phyloP scores from a whole-genome alignment of 2,888 invertebrate genomes.

The Schrankia costaestrigalis region DNA sequence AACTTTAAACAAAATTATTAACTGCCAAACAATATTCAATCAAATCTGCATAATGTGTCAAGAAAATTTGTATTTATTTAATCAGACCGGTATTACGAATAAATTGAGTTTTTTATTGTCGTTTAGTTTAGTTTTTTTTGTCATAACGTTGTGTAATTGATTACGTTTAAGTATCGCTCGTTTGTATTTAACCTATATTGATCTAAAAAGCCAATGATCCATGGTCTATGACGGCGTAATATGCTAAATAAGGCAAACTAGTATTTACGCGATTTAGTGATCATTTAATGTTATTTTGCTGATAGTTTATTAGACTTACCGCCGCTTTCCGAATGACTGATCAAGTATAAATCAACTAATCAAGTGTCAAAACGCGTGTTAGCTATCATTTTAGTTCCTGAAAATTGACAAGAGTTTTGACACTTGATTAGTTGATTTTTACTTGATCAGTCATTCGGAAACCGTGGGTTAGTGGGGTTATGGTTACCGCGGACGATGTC shows the following conservation, averaged over 20 bases:
- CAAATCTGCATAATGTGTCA: background rate
- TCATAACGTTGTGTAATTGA: slow-evolving; percentile 30
- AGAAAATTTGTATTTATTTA: background rate
- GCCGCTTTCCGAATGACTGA: too few species aligned
- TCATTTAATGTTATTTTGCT: slow-evolving; percentile 17
- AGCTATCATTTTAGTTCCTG: too few species aligned
- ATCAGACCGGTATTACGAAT: background rate
- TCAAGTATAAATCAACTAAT: too few species aligned
- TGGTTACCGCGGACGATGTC: too few species aligned
- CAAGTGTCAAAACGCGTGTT: too few species aligned
- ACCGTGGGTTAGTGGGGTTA: too few species aligned
- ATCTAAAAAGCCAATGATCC: slow-evolving; percentile 37
- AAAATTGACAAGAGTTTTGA: too few species aligned
- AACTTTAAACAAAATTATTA: background rate
- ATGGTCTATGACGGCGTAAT: slow-evolving; percentile 31
- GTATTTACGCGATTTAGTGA: slow-evolving; percentile 14
- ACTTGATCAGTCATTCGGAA: too few species aligned
- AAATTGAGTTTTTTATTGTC: slow-evolving; percentile 2
- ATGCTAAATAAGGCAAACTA: slow-evolving; percentile 31
- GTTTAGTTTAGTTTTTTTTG: too few species aligned
- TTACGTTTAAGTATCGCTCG: slow-evolving; percentile 28
- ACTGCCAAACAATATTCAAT: background rate
- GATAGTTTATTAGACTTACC: slow-evolving; percentile 9
- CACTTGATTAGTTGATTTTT: too few species aligned
- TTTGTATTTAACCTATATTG: slow-evolving; percentile 38